Conservation (phyloP, 1,140 invertebrate species). For the Microplitis demolitor region DNA sequence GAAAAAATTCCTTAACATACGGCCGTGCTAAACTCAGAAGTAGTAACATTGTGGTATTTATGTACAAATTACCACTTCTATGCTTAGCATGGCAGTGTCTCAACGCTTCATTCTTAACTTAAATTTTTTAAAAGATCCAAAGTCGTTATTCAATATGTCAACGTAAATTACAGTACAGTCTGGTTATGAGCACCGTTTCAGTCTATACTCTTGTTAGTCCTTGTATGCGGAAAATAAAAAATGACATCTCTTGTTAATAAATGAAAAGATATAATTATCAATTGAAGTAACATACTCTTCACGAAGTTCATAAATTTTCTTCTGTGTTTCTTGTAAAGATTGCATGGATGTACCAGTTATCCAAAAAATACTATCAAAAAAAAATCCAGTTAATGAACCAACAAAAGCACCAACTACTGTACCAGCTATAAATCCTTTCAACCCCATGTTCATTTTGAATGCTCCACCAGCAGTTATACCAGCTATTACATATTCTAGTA, state of each 20-base stretch:
- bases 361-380: conserved; percentile 57
- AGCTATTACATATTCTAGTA: conserved; percentile 69
- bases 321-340: conserved; percentile 62
- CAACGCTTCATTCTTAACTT: too few species aligned
- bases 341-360: conserved; percentile 62
- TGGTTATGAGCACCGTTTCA: too few species aligned
- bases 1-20: too few species aligned
- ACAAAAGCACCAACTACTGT: conserved; percentile 60
- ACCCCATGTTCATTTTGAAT: conserved; percentile 69
- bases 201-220: too few species aligned
- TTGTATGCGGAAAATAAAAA: too few species aligned
- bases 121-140: too few species aligned
- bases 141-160: too few species aligned
- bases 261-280: background rate
- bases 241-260: background rate
- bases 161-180: too few species aligned
- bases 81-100: too few species aligned
- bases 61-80: too few species aligned
- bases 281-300: background rate
- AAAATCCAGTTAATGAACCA: conserved; percentile 60
- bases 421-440: conserved; percentile 70
- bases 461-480: conserved; percentile 67
- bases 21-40: too few species aligned
- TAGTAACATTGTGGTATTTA: too few species aligned
- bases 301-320: conserved; percentile 52